Conservation (phyloP, 1,140 invertebrate species). For the Lordiphosa clarofinis region DNA sequence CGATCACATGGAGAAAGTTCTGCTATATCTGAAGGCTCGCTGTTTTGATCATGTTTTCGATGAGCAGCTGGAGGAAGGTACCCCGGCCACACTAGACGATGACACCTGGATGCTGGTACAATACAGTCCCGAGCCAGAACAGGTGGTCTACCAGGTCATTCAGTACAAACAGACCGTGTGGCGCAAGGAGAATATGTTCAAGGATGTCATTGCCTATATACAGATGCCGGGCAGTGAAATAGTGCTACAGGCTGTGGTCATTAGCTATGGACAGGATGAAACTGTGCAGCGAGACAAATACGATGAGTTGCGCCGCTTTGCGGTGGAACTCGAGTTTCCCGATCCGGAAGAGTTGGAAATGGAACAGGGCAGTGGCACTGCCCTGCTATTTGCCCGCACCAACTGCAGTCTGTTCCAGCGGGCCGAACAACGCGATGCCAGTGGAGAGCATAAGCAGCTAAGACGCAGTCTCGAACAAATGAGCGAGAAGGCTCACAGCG, state of each 20-base stretch:
- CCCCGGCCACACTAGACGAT: constrained; percentile 27
- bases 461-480: constrained; percentile 39
- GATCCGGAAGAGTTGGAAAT: constrained; percentile 26
- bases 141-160: constrained; percentile 55
- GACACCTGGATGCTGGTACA: constrained; percentile 61
- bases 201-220: constrained; percentile 63
- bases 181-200: constrained; percentile 51
- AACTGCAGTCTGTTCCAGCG: constrained; percentile 39
- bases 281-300: constrained; percentile 25
- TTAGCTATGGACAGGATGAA: constrained; percentile 39
- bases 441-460: constrained; percentile 46
- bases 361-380: constrained; percentile 13
- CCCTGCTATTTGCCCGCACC: constrained; percentile 39
- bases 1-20: constrained; percentile 56
- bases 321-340: constrained; percentile 44
- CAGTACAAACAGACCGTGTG: constrained; percentile 48
- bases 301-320: constrained; percentile 34
- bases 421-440: constrained; percentile 45
- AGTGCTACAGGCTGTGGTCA: constrained; percentile 55
- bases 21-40: constrained; percentile 49
- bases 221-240: constrained; percentile 35
- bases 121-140: constrained; percentile 58
- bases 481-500: constrained; percentile 34
- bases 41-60: constrained; percentile 58
- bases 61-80: constrained; percentile 23